These are phyloP conservation scores for Tragelaphus scriptus DNA, from an alignment of 2,113 vertebrate genomes.

Conservation along the genomic window DNA sequence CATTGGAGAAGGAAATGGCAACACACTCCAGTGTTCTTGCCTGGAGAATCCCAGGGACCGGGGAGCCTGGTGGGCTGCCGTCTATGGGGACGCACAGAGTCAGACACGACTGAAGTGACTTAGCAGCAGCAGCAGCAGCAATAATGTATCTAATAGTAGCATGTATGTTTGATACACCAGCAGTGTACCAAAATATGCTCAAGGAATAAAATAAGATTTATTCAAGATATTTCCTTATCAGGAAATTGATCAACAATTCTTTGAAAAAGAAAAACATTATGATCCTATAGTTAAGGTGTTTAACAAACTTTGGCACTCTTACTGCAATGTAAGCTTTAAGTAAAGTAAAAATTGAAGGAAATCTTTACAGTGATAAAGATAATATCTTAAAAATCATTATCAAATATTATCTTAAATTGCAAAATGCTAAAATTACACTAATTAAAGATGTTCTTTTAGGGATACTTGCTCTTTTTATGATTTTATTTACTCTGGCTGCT, in stretches of 20 bases:
- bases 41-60: too few species aligned
- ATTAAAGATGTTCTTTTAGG: neutral
- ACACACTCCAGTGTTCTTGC: too few species aligned
- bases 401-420: neutral
- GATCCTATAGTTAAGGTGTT: neutral
- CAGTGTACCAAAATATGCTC: neutral
- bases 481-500: neutral
- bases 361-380: neutral
- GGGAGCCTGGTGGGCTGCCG: too few species aligned
- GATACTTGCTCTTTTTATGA: neutral
- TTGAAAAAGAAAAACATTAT: slow-evolving; percentile 1
- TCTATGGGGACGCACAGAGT: too few species aligned
- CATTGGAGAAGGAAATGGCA: too few species aligned
- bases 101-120: too few species aligned
- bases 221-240: neutral
- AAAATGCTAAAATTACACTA: neutral
- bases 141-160: neutral
- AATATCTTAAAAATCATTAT: neutral
- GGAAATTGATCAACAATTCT: neutral
- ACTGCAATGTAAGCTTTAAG: neutral
- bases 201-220: neutral
- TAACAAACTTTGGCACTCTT: neutral
- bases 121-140: neutral
- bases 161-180: neutral
- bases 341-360: neutral